Evolutionary conservation across 2,113 vertebrate species (phyloP), one percentile per base, ranked within the genome.

Genomic region (Engraulis encrasicolus): DNA sequence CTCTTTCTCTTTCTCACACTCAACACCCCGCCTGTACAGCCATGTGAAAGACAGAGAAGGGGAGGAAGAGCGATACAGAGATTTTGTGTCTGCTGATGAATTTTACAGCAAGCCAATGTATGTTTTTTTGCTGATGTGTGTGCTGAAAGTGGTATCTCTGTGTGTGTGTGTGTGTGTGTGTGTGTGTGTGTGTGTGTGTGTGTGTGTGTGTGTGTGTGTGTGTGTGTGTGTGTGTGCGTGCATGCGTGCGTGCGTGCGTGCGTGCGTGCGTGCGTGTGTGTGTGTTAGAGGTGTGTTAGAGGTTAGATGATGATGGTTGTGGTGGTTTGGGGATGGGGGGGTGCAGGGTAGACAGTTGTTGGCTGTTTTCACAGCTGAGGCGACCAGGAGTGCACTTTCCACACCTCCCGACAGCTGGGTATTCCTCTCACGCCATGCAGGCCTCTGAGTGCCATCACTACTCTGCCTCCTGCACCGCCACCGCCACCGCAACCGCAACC

Each of bases 331-430:
- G 80, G 36, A 18, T 31, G 40, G 37, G 50, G 37, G 45, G 6
- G 27, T n/a, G 15, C 36, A 19, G 52, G 50, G 74, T n/a, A n/a
- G n/a, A n/a, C n/a, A n/a, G 45, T n/a, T 31, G 92, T 87, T 86
- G 86, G 87, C 88, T 93, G 90, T 94, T 95, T 94, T 92, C 84
- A 90, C 90, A 93, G 92, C 93, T 91, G 85, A 93, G 89, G 91
- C 83, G 87, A 92, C 90, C 85, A 81, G 85, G 79, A 88, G 89
- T 90, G 91, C 86, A 86, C 88, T 94, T 90, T 91, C 89, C 89
- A 88, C 91, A 92, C 93, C 88, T 94, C 91, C 83, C 88, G 92
- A 94, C 88, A 93, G 93, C 92, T 94, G 92, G 48, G 89, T 88
- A 94, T 87, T 88, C 84, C 83, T 78, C 86, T 91, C 91, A 91